Conservation (phyloP, 2,888 invertebrate genomes). For the Cynaeus angustus region DNA sequence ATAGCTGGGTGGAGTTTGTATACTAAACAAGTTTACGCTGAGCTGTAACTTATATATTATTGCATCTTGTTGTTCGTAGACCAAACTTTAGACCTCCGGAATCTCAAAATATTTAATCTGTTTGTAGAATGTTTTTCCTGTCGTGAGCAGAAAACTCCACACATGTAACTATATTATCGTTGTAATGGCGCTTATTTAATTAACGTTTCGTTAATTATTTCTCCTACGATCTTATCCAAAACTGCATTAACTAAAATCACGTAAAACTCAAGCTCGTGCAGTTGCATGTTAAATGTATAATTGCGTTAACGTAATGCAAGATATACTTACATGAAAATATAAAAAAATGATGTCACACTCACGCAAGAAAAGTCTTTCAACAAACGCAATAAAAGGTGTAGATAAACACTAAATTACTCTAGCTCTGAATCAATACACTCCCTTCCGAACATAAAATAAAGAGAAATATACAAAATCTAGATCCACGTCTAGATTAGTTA, state of each 20-base stretch:
- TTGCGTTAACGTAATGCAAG: background rate
- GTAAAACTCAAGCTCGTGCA: constrained; percentile 6
- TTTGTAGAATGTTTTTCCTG: too few species aligned
- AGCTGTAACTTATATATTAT: constrained; percentile 4
- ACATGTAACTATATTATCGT: constrained; percentile 4
- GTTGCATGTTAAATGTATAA: background rate
- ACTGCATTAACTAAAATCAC: constrained; percentile 1
- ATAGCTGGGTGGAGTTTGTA: background rate
- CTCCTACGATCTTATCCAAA: constrained; percentile 6
- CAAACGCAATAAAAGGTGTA: background rate
- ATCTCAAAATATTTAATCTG: background rate
- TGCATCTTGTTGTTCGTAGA: background rate
- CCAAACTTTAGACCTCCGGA: background rate
- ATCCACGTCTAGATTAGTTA: too few species aligned
- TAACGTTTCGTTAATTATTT: constrained; percentile 9
- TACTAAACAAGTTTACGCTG: background rate
- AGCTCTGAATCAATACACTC: background rate
- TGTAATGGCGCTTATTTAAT: constrained; percentile 2
- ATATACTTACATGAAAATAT: background rate
- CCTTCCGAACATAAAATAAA: too few species aligned
- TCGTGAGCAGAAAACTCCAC: background rate
- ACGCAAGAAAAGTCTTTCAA: background rate
- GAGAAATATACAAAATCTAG: too few species aligned
- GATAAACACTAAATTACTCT: background rate
- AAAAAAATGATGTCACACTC: background rate